Percentiles rank a stretch among this genome's conserved stretches.
These are phyloP conservation scores for Diaprepes abbreviatus DNA, from an alignment of 2,888 invertebrate species.

Conservation along the genomic window DNA sequence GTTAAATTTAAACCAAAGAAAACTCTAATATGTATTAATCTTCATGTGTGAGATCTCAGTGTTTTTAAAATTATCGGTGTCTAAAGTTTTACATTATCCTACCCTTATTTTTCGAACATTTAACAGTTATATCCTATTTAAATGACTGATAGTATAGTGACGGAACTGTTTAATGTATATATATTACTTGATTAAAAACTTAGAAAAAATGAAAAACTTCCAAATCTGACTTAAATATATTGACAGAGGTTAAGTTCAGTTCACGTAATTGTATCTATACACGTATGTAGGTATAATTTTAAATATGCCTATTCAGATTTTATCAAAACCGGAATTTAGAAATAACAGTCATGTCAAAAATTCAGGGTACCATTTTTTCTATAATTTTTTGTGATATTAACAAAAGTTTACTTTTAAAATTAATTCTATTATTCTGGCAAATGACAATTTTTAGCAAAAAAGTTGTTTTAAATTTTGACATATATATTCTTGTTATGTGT, in stretches of 20 bases:
- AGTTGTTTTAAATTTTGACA: slow-evolving; percentile 4
- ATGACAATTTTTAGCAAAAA: slow-evolving; percentile 6
- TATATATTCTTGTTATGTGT: not conserved
- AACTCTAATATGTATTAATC: too few relatives aligned
- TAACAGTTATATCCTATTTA: slow-evolving; percentile 41
- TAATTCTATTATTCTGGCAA: not conserved
- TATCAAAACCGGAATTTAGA: slow-evolving; percentile 21
- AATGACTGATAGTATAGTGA: slow-evolving; percentile 49
- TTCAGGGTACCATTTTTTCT: slow-evolving; percentile 21
- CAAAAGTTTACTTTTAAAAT: slow-evolving; percentile 12
- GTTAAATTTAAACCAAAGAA: slow-evolving; percentile 24
- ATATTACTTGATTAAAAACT: slow-evolving; percentile 27
- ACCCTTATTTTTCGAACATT: slow-evolving; percentile 23
- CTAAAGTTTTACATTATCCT: slow-evolving; percentile 28
- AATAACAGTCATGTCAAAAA: slow-evolving; percentile 21
- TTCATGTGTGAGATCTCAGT: slow-evolving; percentile 15
- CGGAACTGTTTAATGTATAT: slow-evolving; percentile 42
- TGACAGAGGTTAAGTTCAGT: slow-evolving; percentile 35
- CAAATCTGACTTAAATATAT: slow-evolving; percentile 32
- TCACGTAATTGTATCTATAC: slow-evolving; percentile 21
- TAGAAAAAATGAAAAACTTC: slow-evolving; percentile 19
- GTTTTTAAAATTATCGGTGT: not conserved
- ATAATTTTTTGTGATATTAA: slow-evolving; percentile 26
- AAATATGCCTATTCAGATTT: not conserved
- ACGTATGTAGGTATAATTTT: slow-evolving; percentile 17